Evolutionary conservation across 2,113 vertebrate genomes (phyloP), one percentile per base, ranked within the genome.

Genomic region (Ranitomeya variabilis): DNA sequence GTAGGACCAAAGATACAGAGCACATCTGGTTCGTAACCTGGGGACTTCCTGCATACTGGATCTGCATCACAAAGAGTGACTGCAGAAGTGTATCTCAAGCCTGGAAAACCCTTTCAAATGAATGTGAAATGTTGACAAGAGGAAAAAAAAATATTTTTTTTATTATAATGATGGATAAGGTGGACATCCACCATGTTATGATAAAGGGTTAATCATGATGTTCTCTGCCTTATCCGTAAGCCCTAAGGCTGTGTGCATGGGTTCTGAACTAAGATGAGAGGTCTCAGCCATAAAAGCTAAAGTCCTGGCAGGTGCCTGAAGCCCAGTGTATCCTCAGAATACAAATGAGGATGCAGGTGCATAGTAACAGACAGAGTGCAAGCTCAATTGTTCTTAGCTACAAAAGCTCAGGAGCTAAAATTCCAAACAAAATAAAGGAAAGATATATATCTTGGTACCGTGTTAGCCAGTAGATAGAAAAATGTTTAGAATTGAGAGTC

Each of bases 341-440:
- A 88, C 87, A 88, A 88, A 88, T 88, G 69, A 88, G 87, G 31
- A 77, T 83, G 59, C 71, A 88, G 80, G 87, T 77, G 83, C 16
- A 37, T 52, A 23, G 60, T 64, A n/a, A 11, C 21, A 80, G 79
- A 76, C 66, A 82, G 57, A 54, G 21, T 83, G 54, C 62, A 51
- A 51, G 45, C 67, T 76, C 18, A 74, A 14, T 76, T 12, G 45
- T 62, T 55, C 67, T 45, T 12, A 26, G 69, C 37, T 88, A 19
- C 15, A 55, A 83, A 76, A 83, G 55, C 26, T 74, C 19, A 87
- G 26, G 31, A 85, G 16, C 31, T 54, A 66, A 54, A 86, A 55
- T 19, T 51, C 54, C 4, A 88, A 76, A 80, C 64, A 67, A 83
- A 81, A 76, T 73, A 88, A 52, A n/a, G n/a, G n/a, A n/a, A n/a